phyloP scores from a whole-genome alignment of 1,140 invertebrate species.

The Halesus radiatus region DNA sequence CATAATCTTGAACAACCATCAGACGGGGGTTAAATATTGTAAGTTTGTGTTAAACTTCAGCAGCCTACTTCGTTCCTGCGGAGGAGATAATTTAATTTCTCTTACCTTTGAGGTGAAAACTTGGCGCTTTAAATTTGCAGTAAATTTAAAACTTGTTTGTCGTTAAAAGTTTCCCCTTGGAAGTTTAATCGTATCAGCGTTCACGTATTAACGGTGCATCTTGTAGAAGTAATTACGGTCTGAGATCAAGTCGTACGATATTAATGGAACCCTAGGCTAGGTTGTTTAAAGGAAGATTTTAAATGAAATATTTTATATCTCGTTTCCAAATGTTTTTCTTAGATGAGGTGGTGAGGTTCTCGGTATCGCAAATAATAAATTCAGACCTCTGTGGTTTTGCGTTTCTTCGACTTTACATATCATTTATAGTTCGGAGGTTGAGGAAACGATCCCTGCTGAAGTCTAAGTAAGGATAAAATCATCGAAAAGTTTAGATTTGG shows the following conservation, averaged over 20 bases:
- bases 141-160: constrained; percentile 59
- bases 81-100: constrained; percentile 56
- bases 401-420: too few species aligned
- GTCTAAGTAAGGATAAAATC: too few species aligned
- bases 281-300: too few species aligned
- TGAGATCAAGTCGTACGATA: constrained; percentile 12
- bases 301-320: too few species aligned
- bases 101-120: constrained; percentile 57
- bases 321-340: too few species aligned
- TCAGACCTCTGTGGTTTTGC: too few species aligned
- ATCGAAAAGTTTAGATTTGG: too few species aligned
- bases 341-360: too few species aligned
- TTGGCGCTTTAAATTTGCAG: constrained; percentile 55
- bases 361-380: too few species aligned
- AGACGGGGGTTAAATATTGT: constrained; percentile 7
- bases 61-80: constrained; percentile 26
- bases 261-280: not conserved
- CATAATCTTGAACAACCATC: too few species aligned
- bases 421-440: too few species aligned
- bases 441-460: too few species aligned
- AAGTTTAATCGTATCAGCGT: constrained; percentile 20
- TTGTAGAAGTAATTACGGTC: constrained; percentile 17
- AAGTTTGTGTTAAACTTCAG: constrained; percentile 5
- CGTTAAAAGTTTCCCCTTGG: constrained; percentile 52
- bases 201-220: constrained; percentile 21